Conservation (phyloP, 2,113 vertebrate species). For the Rostratula benghalensis region DNA sequence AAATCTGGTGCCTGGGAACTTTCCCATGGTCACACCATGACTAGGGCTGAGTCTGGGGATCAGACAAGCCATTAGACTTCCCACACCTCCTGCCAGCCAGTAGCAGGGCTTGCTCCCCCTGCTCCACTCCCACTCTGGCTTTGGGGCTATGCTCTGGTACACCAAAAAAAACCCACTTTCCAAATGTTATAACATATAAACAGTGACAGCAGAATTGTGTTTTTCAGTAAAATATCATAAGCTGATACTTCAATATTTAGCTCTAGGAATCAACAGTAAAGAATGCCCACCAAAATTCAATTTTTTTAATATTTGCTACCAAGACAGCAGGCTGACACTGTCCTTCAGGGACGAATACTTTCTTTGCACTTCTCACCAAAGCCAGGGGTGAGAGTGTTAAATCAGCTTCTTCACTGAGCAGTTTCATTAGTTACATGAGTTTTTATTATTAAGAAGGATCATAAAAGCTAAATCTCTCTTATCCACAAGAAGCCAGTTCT, state of each 20-base stretch:
- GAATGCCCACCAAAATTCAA: neutral
- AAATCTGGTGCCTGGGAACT: neutral
- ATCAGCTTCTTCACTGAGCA: neutral
- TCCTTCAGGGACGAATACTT: neutral
- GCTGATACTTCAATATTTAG: neutral
- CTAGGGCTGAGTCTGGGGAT: neutral
- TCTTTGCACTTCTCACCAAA: neutral
- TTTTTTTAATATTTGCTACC: neutral
- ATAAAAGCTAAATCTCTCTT: neutral
- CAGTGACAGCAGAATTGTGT: neutral
- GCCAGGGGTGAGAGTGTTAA: neutral
- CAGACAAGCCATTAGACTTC: neutral
- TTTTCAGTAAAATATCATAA: neutral
- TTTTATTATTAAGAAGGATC: neutral
- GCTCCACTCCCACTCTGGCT: neutral
- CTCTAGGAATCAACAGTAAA: neutral
- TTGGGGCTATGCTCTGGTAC: neutral
- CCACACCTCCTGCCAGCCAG: neutral
- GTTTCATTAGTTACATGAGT: neutral
- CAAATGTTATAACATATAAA: neutral
- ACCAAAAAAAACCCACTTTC: neutral
- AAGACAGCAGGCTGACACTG: neutral
- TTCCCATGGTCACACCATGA: neutral
- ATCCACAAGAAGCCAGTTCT: neutral
- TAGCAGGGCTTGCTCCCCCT: neutral